A percentile compares a stretch with the other conserved stretches of the same genome.
phyloP scores from a whole-genome alignment of 2,888 invertebrate genomes.

The Orchesellides sinensis region DNA sequence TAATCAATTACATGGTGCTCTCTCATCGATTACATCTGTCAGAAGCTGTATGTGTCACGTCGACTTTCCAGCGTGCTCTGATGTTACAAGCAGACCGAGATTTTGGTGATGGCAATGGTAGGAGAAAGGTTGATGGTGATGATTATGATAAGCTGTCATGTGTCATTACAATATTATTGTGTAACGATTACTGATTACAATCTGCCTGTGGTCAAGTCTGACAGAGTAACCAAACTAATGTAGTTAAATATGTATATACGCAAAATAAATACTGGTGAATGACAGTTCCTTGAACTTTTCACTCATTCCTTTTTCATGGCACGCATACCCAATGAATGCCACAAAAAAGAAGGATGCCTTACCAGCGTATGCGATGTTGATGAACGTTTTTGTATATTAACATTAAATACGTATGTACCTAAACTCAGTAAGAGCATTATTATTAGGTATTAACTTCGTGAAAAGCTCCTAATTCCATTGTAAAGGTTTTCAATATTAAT shows the following conservation, averaged over 20 bases:
- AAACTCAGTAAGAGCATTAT: too few relatives aligned
- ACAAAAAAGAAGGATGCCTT: too few relatives aligned
- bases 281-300: constrained; percentile 63
- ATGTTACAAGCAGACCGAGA: too few relatives aligned
- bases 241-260: too few relatives aligned
- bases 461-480: too few relatives aligned
- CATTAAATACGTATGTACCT: too few relatives aligned
- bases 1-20: constrained; percentile 64
- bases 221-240: not conserved
- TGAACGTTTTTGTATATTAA: too few relatives aligned
- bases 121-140: constrained; percentile 12
- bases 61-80: constrained; percentile 24
- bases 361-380: too few relatives aligned
- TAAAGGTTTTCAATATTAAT: too few relatives aligned
- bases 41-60: too few relatives aligned
- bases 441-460: too few relatives aligned
- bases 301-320: constrained; percentile 34
- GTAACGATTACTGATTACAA: constrained; percentile 59
- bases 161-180: constrained; percentile 58
- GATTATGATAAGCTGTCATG: constrained; percentile 61
- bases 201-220: constrained; percentile 52
- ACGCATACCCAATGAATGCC: too few relatives aligned
- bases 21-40: constrained; percentile 55
- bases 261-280: constrained; percentile 31
- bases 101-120: constrained; percentile 12